Percentiles rank a stretch among this genome's conserved stretches.
Evolutionary conservation across 2,113 vertebrate genomes (phyloP).

Genomic region (Ptyas mucosa): DNA sequence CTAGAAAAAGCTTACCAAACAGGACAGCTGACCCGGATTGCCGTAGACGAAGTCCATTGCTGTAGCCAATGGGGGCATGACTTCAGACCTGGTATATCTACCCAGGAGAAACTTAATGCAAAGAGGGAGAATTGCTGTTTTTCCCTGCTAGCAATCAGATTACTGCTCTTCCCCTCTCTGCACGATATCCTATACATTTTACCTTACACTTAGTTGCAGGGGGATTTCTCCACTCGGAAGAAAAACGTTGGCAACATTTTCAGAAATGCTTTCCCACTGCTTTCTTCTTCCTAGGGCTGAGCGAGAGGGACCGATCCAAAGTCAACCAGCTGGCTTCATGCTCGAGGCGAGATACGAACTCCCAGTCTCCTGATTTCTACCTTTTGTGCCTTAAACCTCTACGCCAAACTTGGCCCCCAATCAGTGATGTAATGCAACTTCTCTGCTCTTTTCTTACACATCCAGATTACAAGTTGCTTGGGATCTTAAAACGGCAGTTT

Average conservation of each 20-base stretch:
- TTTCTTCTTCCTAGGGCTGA: background rate
- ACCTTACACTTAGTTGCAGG: background rate
- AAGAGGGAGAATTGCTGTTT: background rate
- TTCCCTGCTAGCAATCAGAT: background rate
- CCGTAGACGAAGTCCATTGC: slow-evolving; percentile 96
- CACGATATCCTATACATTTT: background rate
- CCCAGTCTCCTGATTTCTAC: background rate
- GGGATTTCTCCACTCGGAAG: background rate
- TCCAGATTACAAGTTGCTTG: slow-evolving; percentile 92
- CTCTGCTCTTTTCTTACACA: background rate
- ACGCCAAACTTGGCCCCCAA: background rate
- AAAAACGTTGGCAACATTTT: background rate
- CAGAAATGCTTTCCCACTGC: background rate
- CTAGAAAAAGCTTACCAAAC: slow-evolving; percentile 91
- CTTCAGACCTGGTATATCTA: slow-evolving; percentile 86
- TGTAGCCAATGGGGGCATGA: slow-evolving; percentile 99
- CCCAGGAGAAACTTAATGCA: background rate
- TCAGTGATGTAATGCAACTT: background rate
- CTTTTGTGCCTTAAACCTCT: background rate
- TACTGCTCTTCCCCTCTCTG: background rate
- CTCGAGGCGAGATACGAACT: background rate
- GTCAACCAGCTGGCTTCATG: background rate
- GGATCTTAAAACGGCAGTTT: slow-evolving; percentile 96
- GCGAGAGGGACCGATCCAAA: background rate
- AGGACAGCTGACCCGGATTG: slow-evolving; percentile 76